Base-by-base conservation (phyloP, 2,113 vertebrate species). In the Sialia sialis region DNA sequence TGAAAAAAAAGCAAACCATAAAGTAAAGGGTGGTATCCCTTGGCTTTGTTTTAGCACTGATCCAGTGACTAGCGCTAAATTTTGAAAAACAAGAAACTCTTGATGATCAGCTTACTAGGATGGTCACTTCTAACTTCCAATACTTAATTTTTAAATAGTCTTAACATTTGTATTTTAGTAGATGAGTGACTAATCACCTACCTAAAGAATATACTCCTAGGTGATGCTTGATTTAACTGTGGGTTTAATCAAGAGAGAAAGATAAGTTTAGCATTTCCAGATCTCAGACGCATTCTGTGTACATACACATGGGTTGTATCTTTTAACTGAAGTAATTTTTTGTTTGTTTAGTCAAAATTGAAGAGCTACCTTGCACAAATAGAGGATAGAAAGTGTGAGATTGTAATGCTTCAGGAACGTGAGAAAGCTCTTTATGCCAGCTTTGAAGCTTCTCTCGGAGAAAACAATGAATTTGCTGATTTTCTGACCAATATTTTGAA, bases 401-500 rank as follows among this genome's bases (percentile, higher is more conserved):
- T 99, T 36, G 26, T 32, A 64, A 98, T 94, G 81, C 98, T 99
- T 43, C 98, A 98, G 84, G 98, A 99, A 30, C 97, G 95, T 78
- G 97, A 98, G 90, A 98, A 97, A 92, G 83, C 96, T 26, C 93
- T 99, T 63, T 94, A 95, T 32, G 70, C 97, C 21, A 94, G 96
- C 66, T 99, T 99, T 54, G 97, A 98, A 75, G 68, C 97, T n/a
- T 98, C 98, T 2, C 94, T 99, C 20, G 99, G 98, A 38, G 98
- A 99, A 87, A 96, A 98, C 91, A 98, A 99, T 55, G 98, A 98
- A 67, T 99, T 98, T 97, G 98, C 97, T 46, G 96, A 97, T 55
- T 98, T 99, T 76, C 98, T 99, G 75, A 98, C 97, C 23, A 97
- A 96, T 84, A 97, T 99, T 91, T 98, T 99, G 64, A 98, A 98